phyloP scores from a whole-genome alignment of 2,888 invertebrate genomes.

The Malthinus seriepunctatus region DNA sequence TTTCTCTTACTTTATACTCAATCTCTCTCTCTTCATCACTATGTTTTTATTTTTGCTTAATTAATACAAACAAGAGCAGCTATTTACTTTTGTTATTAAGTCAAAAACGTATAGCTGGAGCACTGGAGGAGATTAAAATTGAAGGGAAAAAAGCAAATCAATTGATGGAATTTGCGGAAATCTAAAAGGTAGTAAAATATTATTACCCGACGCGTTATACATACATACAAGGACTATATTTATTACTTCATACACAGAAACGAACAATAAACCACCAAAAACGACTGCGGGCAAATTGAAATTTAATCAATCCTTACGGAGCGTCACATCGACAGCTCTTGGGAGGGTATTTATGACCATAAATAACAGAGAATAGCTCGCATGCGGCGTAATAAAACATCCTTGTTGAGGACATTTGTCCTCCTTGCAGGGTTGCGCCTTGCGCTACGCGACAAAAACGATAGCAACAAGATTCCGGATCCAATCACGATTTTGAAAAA shows the following conservation, averaged over 20 bases:
- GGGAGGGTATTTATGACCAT: slow-evolving; percentile 31
- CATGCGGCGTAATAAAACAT: slow-evolving; percentile 32
- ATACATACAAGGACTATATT: slow-evolving; percentile 11
- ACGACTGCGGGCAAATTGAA: slow-evolving; percentile 31
- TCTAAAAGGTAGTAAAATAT: no score
- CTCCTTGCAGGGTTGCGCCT: slow-evolving; percentile 22
- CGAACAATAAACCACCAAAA: slow-evolving; percentile 30
- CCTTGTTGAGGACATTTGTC: slow-evolving; percentile 31
- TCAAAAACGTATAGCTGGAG: no score
- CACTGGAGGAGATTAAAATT: no score
- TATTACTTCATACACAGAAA: slow-evolving; percentile 30
- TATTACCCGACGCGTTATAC: slow-evolving; percentile 6
- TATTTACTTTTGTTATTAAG: no score
- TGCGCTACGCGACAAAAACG: slow-evolving; percentile 27
- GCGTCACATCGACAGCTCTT: slow-evolving; percentile 31
- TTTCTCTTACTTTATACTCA: no score
- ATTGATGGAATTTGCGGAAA: no score
- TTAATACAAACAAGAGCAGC: no score
- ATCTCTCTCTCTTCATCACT: no score
- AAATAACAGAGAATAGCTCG: slow-evolving; percentile 31
- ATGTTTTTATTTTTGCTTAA: no score
- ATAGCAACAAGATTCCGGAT: slow-evolving; percentile 25
- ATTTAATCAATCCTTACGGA: slow-evolving; percentile 31
- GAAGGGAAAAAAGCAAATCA: no score
- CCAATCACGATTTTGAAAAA: slow-evolving; percentile 30